Base-by-base conservation (phyloP, 2,113 vertebrate genomes). In the Daubentonia madagascariensis region DNA sequence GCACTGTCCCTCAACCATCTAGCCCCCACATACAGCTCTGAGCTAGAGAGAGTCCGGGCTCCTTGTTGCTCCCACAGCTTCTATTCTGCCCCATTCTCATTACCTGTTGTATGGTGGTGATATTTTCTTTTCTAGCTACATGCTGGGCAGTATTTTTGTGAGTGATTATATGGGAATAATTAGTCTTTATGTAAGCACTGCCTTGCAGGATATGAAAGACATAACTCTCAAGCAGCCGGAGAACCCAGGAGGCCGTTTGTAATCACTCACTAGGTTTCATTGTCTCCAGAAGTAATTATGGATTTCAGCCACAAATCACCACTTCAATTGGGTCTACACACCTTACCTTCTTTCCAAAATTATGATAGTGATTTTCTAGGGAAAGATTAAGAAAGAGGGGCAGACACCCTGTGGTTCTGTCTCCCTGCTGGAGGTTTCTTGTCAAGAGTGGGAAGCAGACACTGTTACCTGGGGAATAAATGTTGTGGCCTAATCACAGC, bases 111-210 rank as follows among this genome's bases (percentile, higher is more conserved):
- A 2, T 32, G 17, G 84, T n/a, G 10, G 45, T 32, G 57, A 83
- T 43, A 25, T 81, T 96, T 97, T 88, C 73, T 45, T 90, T 93
- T 85, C 87, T 25, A 87, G 57, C 57, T 96, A 40, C 50, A 72
- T 50, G 18, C 73, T 54, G 94, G 32, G 59, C 89, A 50, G 22
- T 61, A 63, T 67, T 88, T 85, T 84, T 92, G 75, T 65, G 52
- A 52, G 80, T 70, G 80, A 91, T 87, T 92, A 79, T 23, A 48
- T 61, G 40, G 37, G 78, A 96, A 94, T 84, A 95, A 95, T 94
- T 96, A 80, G 73, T 92, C 97, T 86, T 97, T 95, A 94, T 90
- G 63, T 79, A 86, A 95, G 88, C 54, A 57, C 54, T 68, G 23
- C 30, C 63, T 65, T 94, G 40, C 61, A 89, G 70, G 37, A 92